These are phyloP conservation scores for Nyctibius bracteatus DNA, from an alignment of 2,113 vertebrate genomes.

Conservation along the genomic window DNA sequence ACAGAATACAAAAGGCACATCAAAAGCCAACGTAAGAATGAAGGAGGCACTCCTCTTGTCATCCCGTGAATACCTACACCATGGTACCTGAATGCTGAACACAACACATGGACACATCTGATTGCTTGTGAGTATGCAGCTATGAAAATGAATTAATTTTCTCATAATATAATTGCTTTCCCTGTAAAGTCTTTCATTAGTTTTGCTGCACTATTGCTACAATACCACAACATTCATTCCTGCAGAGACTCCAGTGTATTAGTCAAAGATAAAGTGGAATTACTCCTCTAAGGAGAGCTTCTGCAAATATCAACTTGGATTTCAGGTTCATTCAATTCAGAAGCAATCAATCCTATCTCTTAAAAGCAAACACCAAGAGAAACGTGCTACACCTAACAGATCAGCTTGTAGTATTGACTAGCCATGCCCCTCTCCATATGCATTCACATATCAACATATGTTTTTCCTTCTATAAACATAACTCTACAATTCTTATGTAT, in stretches of 20 bases:
- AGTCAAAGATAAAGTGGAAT: not conserved
- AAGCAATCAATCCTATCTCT: not conserved
- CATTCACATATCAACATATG: not conserved
- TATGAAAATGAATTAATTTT: not conserved
- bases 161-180: not conserved
- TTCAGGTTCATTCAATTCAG: not conserved
- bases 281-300: not conserved
- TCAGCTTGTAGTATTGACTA: not conserved
- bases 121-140: not conserved
- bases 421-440: rapidly evolving
- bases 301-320: not conserved
- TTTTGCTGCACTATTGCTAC: not conserved
- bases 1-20: not conserved
- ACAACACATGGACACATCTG: not conserved
- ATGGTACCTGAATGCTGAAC: not conserved
- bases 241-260: not conserved
- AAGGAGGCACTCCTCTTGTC: not conserved
- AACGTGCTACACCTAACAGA: not conserved
- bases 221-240: not conserved
- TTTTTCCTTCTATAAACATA: not conserved
- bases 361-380: not conserved
- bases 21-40: not conserved
- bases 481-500: not conserved
- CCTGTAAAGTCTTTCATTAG: not conserved
- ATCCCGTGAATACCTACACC: not conserved